Percentiles rank a stretch among this genome's conserved stretches.
Evolutionary conservation across 2,797 vertebrate genomes (phyloP).

Genomic region (Mastacembelus armatus): DNA sequence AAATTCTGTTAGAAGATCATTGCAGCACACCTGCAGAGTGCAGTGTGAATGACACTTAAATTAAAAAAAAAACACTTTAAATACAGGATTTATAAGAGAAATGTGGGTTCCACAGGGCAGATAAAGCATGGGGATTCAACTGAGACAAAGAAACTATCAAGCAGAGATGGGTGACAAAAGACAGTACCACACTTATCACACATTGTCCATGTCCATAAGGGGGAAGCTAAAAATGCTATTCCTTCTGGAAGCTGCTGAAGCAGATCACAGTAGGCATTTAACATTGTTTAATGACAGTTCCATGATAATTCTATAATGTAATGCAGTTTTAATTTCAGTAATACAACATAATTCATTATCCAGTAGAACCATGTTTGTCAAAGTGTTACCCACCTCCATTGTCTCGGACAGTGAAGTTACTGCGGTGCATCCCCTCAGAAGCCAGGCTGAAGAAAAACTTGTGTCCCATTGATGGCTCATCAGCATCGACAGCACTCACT

Average conservation of each 20-base stretch:
- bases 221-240: not conserved
- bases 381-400: constrained; percentile 94
- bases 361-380: no score
- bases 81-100: not conserved
- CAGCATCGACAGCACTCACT: constrained; percentile 91
- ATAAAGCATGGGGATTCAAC: not conserved
- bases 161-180: no score
- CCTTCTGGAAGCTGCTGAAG: no score
- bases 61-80: constrained; percentile 14
- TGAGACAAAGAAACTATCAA: no score
- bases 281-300: not conserved
- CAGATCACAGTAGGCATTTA: not conserved
- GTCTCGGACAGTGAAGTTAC: constrained; percentile 93
- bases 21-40: not conserved
- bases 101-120: not conserved
- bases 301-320: no score
- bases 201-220: no score
- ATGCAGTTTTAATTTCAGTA: no score
- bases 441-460: constrained; percentile 92
- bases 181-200: no score
- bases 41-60: not conserved
- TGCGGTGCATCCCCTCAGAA: constrained; percentile 84
- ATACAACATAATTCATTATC: no score
- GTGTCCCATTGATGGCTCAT: constrained; percentile 89
- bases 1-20: constrained; percentile 6